Evolutionary conservation across 2,888 invertebrate species (phyloP), one percentile per base, ranked within the genome.

Genomic region (Melanostoma scalare): DNA sequence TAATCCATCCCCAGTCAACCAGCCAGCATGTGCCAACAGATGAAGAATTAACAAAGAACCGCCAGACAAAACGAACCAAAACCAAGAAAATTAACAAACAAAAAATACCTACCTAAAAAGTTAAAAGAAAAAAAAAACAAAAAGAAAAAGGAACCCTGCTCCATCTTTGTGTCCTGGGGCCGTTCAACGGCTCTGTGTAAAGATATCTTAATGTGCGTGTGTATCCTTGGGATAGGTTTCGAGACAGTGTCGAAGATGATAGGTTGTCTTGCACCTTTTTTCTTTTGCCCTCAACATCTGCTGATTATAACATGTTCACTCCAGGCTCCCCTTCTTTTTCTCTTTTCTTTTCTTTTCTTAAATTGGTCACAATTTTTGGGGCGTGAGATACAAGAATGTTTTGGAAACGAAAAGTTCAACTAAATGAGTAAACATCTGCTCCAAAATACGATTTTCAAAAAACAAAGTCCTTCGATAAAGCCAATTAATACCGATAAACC

Each of bases 21-120:
- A 61, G 61, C 44, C 76, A 46, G 55, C 72, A 77, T 81, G 77
- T 81, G 82, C 73, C 77, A 76, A 81, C 76, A 81, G 67, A 81
- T 72, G 71, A 76, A 55, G 53, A 71, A 61, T 44, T 55, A 65
- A 76, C 58, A 60, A 77, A 75, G 52, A 50, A 58, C 56, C 30
- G 6, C n/a, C 69, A 55, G 50, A 55, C 30, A 38, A 61, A 63
- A 38, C 52, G n/a, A 52, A n/a, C 3, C 6, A 42, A 10, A 30
- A 35, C 8, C 9, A 20, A 72, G 20, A 60, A 52, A 31, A 65
- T 20, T 20, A 20, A 20, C 20, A 20, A 20, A 20, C 20, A 20
- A 20, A 20, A 20, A 20, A 20, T 20, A 20, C 20, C 20, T 20
- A 20, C 20, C 20, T 20, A 20, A 20, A 20, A 20, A 20, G 20